Conservation (phyloP, 2,888 invertebrate genomes). For the Phengaris arion region DNA sequence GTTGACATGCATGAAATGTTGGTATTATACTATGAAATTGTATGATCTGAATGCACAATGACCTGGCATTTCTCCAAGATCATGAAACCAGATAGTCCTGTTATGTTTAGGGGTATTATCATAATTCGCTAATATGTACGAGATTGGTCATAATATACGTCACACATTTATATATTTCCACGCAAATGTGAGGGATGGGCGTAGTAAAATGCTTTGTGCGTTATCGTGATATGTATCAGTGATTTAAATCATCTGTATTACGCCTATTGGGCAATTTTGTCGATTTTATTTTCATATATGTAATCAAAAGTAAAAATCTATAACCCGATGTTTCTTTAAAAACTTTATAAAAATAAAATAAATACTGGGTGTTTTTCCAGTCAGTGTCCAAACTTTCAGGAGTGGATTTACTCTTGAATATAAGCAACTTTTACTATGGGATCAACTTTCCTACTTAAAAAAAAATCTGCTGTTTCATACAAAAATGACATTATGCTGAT, state of each 20-base stretch:
- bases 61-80: background rate
- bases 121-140: conserved; percentile 7
- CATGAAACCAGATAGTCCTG: background rate
- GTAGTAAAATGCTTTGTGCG: background rate
- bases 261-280: background rate
- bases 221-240: background rate
- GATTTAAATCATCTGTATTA: background rate
- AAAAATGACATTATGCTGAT: too few relatives aligned
- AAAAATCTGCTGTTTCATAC: too few relatives aligned
- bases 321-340: too few relatives aligned
- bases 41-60: background rate
- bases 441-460: too few relatives aligned
- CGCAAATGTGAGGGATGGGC: background rate
- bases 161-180: background rate
- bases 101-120: conserved; percentile 12
- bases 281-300: too few relatives aligned
- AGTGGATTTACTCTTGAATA: too few relatives aligned
- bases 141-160: conserved; percentile 1
- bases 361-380: too few relatives aligned
- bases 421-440: too few relatives aligned
- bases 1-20: too few relatives aligned
- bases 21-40: too few relatives aligned
- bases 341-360: too few relatives aligned
- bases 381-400: too few relatives aligned
- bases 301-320: background rate